Conservation (phyloP, 2,888 invertebrate species). For the Drosophila parthenogenetica region DNA sequence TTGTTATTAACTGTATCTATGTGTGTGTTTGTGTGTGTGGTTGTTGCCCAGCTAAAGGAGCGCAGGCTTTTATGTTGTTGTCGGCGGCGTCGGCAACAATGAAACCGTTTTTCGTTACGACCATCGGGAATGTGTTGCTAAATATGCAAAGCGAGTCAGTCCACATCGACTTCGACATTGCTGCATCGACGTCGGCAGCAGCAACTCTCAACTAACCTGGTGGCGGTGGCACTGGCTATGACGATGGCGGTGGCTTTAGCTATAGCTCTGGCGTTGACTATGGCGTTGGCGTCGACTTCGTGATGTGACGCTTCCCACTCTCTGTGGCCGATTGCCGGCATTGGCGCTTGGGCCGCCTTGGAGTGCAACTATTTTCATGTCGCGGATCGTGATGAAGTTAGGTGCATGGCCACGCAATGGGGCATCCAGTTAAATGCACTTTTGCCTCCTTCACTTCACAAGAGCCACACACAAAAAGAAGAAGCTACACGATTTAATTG, state of each 20-base stretch:
- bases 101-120: slow-evolving; percentile 82
- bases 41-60: slow-evolving; percentile 55
- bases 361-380: slow-evolving; percentile 78
- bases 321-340: slow-evolving; percentile 46
- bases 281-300: slow-evolving; percentile 77
- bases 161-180: slow-evolving; percentile 48
- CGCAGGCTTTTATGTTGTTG: slow-evolving; percentile 79
- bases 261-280: slow-evolving; percentile 13
- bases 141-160: slow-evolving; percentile 75
- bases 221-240: slow-evolving; percentile 28
- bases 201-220: slow-evolving; percentile 16
- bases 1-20: slow-evolving; percentile 53
- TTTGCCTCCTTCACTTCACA: slow-evolving; percentile 30
- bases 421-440: slow-evolving; percentile 39
- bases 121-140: slow-evolving; percentile 80
- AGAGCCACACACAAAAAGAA: slow-evolving; percentile 37
- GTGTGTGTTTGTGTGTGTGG: slow-evolving; percentile 41
- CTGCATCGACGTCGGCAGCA: neutral
- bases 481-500: slow-evolving; percentile 82
- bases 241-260: slow-evolving; percentile 21
- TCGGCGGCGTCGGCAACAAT: slow-evolving; percentile 80
- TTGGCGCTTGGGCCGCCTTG: slow-evolving; percentile 43
- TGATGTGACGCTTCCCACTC: slow-evolving; percentile 82
- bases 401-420: slow-evolving; percentile 77
- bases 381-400: slow-evolving; percentile 82